Evolutionary conservation across 2,888 invertebrate species (phyloP), one percentile per base, ranked within the genome.

Genomic region (Drosophila meridiana): DNA sequence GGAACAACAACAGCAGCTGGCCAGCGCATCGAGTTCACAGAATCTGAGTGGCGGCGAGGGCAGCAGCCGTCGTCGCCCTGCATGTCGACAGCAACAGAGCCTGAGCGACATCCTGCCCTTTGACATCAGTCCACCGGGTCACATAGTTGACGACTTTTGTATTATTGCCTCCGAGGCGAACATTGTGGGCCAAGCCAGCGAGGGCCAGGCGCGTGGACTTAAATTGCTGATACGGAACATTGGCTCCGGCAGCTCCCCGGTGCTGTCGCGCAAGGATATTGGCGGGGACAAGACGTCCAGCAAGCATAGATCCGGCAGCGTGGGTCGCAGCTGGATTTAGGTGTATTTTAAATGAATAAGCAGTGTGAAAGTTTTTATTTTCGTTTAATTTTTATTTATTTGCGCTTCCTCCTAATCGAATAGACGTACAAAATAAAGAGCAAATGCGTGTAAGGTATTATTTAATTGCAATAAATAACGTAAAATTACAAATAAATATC

Each of bases 131-230:
- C 95, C 96, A 0, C 96, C 97, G 0, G 93, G 95, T 8, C 97
- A 97, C 67, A 94, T 98, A 43, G 96, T 98, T 83, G 98, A 98
- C 92, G 98, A 98, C 93, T 98, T 98, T 94, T 97, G 96, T 91
- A 97, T 97, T 30, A 96, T 98, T 76, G 97, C 98, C 11, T 96
- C 97, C 90, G 98, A 96, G 91, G 95, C 95, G 30, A 92, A 91
- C 66, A 92, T 86, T 67, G 82, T 92, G 8, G 81, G 90, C 7
- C 92, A 92, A 60, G 92, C 91, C 30, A 92, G 92, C 38, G 93
- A 94, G 43, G 92, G 94, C 5, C 96, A 97, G 92, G 96, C 96
- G 0, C 96, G 96, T 86, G 96, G 97, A 0, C 94, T 98, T 26
- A 95, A 97, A 78, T 96, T 95, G 85, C 94, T 98, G 0, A 96